Base-by-base conservation (phyloP, 1,140 invertebrate species). In the Drosophila ambigua region DNA sequence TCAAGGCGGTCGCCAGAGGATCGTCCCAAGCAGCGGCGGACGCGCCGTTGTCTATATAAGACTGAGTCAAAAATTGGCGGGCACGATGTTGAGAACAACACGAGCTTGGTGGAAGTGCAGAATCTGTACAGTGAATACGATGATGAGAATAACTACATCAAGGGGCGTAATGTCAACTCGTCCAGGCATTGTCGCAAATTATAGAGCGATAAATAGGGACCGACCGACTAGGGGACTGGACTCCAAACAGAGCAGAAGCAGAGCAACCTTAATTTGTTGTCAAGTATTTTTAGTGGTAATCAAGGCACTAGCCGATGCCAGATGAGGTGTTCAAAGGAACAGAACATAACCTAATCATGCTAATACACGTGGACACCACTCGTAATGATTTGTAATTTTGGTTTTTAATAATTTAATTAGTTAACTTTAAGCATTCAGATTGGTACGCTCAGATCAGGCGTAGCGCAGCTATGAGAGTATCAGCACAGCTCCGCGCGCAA, bases 11-110 rank as follows among this genome's bases (percentile, higher is more conserved):
- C 58, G 26, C 20, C 24, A 24, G 50, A 49, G 49, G 45, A 67
- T 48, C 43, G 45, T 11, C 41, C 59, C 44, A 83, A 72, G 53
- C 73, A 72, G 71, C 80, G 89, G 45, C 78, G 79, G 5, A 75
- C 83, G 16, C 80, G 90, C 63, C 90, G 90, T 64, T 88, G 85
- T 65, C 76, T 91, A 51, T 74, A 88, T 77, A 90, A 91, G 90
- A 91, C 90, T 91, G 90, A 91, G 67, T 46, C 65, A 65, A 46
- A 72, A 39, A 67, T 72, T 46, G 64, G 73, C 58, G 73, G 66
- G 35, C 67, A 75, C 53, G 76, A 90, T 63, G 80, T 84, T 55
- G 85, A 84, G 50, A 91, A 90, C 65, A 90, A 87, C 65, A 79
- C 87, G 41, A 85, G 73, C 66, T 90, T 84, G 62, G 66, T 84